Evolutionary conservation across 2,113 vertebrate genomes (phyloP), one percentile per base, ranked within the genome.

Genomic region (Xiphophorus couchianus): DNA sequence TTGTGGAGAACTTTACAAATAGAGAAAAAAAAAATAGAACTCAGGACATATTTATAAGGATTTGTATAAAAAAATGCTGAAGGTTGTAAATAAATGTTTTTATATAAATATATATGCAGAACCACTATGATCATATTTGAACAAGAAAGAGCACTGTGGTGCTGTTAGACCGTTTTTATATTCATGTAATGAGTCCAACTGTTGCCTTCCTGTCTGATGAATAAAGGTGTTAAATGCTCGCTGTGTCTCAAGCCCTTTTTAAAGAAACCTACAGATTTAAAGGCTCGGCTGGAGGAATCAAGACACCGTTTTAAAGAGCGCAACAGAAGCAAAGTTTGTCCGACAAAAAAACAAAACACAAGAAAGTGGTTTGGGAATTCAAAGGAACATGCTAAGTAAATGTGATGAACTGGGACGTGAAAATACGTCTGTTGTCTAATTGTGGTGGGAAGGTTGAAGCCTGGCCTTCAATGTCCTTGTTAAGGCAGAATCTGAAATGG

Each of bases 41-140:
- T 95, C 95, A 95, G 95, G 95, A 94, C 90, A 92, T 95, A 94
- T 92, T 95, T 95, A 95, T 94, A 94, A 87, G 81, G 84, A 93
- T 92, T 92, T 95, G 94, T 95, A 94, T 80, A 94, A 80, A 90
- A 80, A 90, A 75, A 89, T 87, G 83, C 93, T 82, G 91, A 94
- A 95, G 94, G 88, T 83, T 95, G 93, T 95, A 94, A 91, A 95
- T 94, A 95, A 73, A 90, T 94, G 93, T 93, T 91, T 88, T 92
- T 94, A 58, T 58, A 95, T 94, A 95, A 73, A 90, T 94, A 92
- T 88, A 93, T 94, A 93, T 90, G 87, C 88, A 91, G 92, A 95
- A 95, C 94, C 95, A 95, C 93, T 94, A 93, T 89, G 91, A 93
- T 89, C 84, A 82, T 91, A 90, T 93, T 88, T 84, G 76, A 88